Percentiles rank a stretch among this genome's conserved stretches.
Conservation (phyloP, 2,888 invertebrate genomes). For the Bombyx huttoni region DNA sequence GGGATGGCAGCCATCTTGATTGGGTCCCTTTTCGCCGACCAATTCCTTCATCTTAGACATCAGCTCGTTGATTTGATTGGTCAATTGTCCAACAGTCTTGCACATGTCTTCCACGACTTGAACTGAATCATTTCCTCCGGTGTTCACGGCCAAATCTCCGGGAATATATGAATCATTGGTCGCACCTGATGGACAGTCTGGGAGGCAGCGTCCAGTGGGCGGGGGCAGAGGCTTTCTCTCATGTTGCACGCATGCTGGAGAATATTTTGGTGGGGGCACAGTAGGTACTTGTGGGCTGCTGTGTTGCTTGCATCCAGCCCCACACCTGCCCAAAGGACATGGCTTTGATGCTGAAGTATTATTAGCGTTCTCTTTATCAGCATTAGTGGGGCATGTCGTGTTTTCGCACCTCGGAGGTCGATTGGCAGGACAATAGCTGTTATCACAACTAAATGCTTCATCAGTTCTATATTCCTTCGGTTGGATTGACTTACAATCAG, state of each 20-base stretch:
- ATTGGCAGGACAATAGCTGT: slow-evolving; percentile 37
- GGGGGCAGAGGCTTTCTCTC: not conserved
- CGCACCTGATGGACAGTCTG: slow-evolving; percentile 13
- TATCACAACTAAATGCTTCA: slow-evolving; percentile 33
- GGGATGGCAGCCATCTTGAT: not conserved
- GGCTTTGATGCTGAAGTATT: slow-evolving; percentile 9
- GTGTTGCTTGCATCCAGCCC: slow-evolving; percentile 21
- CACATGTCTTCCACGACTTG: slow-evolving; percentile 27
- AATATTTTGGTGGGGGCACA: not conserved
- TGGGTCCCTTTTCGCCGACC: slow-evolving; percentile 3
- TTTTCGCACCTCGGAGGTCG: slow-evolving; percentile 27
- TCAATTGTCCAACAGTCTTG: slow-evolving; percentile 1
- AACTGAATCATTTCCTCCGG: slow-evolving; percentile 7
- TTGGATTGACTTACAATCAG: slow-evolving; percentile 35
- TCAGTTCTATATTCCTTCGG: slow-evolving; percentile 36
- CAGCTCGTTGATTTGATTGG: not conserved
- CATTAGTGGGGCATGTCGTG: slow-evolving; percentile 19
- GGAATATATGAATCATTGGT: slow-evolving; percentile 9
- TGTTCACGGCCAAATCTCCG: slow-evolving; percentile 14
- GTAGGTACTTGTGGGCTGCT: slow-evolving; percentile 13
- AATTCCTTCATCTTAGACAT: slow-evolving; percentile 5
- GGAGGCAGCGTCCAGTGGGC: not conserved
- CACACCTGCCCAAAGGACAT: slow-evolving; percentile 24
- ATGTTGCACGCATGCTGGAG: not conserved
- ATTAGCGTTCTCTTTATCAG: slow-evolving; percentile 1